Base-by-base conservation (phyloP, 2,888 invertebrate genomes). In the Dorcus hopei region DNA sequence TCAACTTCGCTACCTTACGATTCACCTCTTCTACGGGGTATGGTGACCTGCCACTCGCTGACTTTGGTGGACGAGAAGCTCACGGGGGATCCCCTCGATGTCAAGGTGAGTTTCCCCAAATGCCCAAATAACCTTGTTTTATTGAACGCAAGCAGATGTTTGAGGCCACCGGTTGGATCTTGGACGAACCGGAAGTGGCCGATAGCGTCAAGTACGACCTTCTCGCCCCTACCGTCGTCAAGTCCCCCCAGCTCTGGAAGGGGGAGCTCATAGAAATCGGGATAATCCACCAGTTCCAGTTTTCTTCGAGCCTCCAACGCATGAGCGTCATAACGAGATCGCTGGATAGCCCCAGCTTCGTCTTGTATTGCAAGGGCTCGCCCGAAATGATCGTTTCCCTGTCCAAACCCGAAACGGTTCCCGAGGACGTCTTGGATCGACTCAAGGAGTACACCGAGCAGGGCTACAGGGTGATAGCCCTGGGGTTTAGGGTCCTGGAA, bases 31-130 rank as follows among this genome's bases (percentile, higher is more conserved):
- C 61, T 77, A n/a, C 66, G 90, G 50, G 93, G 91, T 45, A 94
- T 97, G 94, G 93, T 93, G 0, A 85, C 91, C 0, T 97, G 97
- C 72, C 97, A 98, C 77, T 93, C 94, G 2, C 83, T 98, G 47
- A 95, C 95, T 0, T 81, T 93, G 60, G 89, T 98, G 61, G 90
- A 95, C 62, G 90, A 88, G 0, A 85, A 88, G 68, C 79, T 94
- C 53, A 88, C 89, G 49, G 98, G 98, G 0, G 98, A 98, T 80
- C 98, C 98, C 0, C 80, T 98, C 38, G 98, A 98, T 74, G 80
- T 97, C 9, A 95, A 93, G 82, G 88, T 87, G 70, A 61, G 59
- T 41, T 14, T 41, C 7, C 11, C 41, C 40, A 40, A 40, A 40
- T n/a, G 2, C 9, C 41, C 4, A 41, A 2, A 3, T 3, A 40